Base-by-base conservation (phyloP, 2,113 vertebrate species). In the Aptenodytes forsteri region DNA sequence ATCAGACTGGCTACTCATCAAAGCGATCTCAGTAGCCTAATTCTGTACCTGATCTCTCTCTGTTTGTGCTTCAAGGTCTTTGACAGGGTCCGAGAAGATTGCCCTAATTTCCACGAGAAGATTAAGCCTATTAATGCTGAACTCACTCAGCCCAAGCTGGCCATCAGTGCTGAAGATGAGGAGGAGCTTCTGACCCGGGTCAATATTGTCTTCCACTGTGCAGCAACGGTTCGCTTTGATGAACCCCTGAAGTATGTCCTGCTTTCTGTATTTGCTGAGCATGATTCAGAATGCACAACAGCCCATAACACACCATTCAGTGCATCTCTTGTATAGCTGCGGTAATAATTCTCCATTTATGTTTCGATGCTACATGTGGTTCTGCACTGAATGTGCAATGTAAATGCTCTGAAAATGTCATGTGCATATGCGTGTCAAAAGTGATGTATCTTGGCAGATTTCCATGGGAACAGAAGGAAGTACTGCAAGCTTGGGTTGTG, bases 121-220 rank as follows among this genome's bases (percentile, higher is more conserved):
- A 99, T 99, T 97, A 97, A 99, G 58, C 98, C 99, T 15, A 98
- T 99, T 96, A 98, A 98, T 97, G 99, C 99, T 59, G 99, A 99
- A 97, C 98, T 99, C 97, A 99, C 93, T 52, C 98, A 99, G 93
- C 98, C 98, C 3, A 99, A 99, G 96, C 97, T 99, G 46, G 99
- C 98, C 97, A 99, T 99, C 97, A 98, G 98, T 95, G 97, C 99
- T 14, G 98, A 98, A 94, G 99, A 99, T 34, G 96, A 98, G 65
- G 97, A 99, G 87, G 98, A 96, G 79, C 99, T 99, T 55, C 97
- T 98, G 26, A 95, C 98, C 87, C 98, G 97, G 78, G 97, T 99
- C 94, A 98, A 99, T 94, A 52, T 99, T 29, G 64, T 99, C 98
- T 99, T 99, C 98, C 99, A 99, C 98, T 99, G 99, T 79, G 99